Evolutionary conservation across 1,140 invertebrate genomes (phyloP), one percentile per base, ranked within the genome.

Genomic region (Drosophila fuyamai): DNA sequence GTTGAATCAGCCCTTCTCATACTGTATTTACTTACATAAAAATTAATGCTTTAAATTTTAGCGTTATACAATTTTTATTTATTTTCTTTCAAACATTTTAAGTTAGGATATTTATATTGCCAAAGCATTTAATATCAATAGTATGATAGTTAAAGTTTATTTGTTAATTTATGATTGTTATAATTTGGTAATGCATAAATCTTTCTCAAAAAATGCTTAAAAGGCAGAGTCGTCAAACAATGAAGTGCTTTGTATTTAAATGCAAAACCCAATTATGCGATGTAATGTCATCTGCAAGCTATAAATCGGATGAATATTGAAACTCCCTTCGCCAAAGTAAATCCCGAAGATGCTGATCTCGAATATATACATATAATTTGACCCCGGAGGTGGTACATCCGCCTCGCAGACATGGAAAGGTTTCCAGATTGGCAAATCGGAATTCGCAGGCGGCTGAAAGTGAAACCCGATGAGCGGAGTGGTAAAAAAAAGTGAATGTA

Each of bases 401-500:
- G 67, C 65, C 60, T 68, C 14, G 51, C 35, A 71, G 38, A 18
- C n/a, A 9, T 46, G 65, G 53, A 71, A 68, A 70, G 65, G 65
- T 57, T 57, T 71, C 13, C 53, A 50, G 67, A 71, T 71, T 71
- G 67, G 67, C 67, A 71, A 71, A 71, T 71, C 65, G 67, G 36
- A 70, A 35, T 71, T 67, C 43, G 18, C 18, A 53, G 38, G 13
- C 50, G 38, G 29, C 67, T 57, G 65, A 71, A 71, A 71, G 67
- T 71, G 66, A 73, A 73, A 73, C 70, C 70, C 68, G 47, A 71
- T 40, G 50, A 71, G 51, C 55, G 67, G 32, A 55, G 53, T 53
- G 40, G 36, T 44, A 35, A 72, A 73, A 35, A 72, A 73, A 73
- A 73, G 70, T 73, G 70, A 73, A 73, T 73, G 70, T 72, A 46